Evolutionary conservation across 2,797 vertebrate genomes (phyloP).

Genomic region (Pantherophis alleghaniensis): DNA sequence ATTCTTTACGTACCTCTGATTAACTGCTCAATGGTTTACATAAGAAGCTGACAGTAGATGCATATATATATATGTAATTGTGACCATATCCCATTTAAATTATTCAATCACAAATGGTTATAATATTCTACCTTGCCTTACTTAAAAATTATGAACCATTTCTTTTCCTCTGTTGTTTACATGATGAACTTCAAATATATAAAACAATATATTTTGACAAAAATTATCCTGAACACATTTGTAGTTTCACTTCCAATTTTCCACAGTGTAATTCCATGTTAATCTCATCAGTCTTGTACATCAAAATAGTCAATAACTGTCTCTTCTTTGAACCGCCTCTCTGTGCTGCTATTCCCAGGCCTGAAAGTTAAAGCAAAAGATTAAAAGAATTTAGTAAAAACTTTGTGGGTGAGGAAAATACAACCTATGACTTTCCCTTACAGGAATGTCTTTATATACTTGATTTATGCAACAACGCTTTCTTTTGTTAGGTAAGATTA

Average conservation of each 20-base stretch:
- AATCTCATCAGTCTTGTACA: constrained; percentile 85
- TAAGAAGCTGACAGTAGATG: background rate
- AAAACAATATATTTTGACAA: background rate
- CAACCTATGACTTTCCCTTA: background rate
- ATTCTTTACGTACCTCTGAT: background rate
- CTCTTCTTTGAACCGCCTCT: constrained; percentile 86
- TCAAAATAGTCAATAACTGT: constrained; percentile 96
- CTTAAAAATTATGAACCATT: background rate
- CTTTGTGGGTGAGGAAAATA: background rate
- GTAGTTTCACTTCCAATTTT: background rate
- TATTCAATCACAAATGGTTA: background rate
- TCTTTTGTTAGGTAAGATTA: background rate
- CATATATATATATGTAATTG: background rate
- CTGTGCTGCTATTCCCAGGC: constrained; percentile 73
- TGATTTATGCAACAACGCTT: background rate
- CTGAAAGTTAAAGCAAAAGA: constrained; percentile 70
- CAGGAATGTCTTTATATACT: background rate
- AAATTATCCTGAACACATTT: background rate
- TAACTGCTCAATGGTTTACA: background rate
- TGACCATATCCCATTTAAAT: background rate
- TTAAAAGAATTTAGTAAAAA: background rate
- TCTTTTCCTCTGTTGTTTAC: background rate
- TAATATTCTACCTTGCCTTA: background rate
- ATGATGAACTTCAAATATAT: background rate
- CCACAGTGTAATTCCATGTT: constrained; percentile 14